Evolutionary conservation across 2,113 vertebrate genomes (phyloP).

Genomic region (Tragulus kanchil): DNA sequence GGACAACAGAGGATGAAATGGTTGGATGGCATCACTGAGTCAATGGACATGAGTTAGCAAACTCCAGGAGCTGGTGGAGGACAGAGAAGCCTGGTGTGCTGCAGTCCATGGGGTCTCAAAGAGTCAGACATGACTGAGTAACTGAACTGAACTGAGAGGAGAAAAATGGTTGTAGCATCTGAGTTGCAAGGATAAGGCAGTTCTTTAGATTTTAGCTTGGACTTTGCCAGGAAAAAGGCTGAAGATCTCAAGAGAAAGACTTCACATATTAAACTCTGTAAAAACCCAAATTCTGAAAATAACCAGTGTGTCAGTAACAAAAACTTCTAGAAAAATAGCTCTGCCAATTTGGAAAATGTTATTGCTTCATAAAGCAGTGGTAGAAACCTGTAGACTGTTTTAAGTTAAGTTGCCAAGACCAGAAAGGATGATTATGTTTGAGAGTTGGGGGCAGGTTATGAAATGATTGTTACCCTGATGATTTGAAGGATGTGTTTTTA

Average conservation of each 20-base stretch:
- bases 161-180: constrained; percentile 42
- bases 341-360: constrained; percentile 19
- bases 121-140: too few species aligned
- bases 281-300: constrained; percentile 57
- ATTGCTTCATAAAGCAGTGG: constrained; percentile 28
- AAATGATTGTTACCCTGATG: constrained; percentile 43
- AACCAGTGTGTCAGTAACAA: not conserved
- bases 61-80: too few species aligned
- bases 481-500: constrained; percentile 45
- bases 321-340: constrained; percentile 29
- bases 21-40: too few species aligned
- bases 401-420: constrained; percentile 8
- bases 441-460: constrained; percentile 21
- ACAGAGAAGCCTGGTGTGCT: too few species aligned
- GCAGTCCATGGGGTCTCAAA: too few species aligned
- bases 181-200: constrained; percentile 1
- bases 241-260: not conserved
- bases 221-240: constrained; percentile 8
- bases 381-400: not conserved
- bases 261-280: not conserved
- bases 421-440: not conserved
- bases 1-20: too few species aligned
- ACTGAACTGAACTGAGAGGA: not conserved
- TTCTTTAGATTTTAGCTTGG: constrained; percentile 24
- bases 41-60: too few species aligned